Evolutionary conservation across 1,140 invertebrate species (phyloP).

Genomic region (Acromyrmex heyeri): DNA sequence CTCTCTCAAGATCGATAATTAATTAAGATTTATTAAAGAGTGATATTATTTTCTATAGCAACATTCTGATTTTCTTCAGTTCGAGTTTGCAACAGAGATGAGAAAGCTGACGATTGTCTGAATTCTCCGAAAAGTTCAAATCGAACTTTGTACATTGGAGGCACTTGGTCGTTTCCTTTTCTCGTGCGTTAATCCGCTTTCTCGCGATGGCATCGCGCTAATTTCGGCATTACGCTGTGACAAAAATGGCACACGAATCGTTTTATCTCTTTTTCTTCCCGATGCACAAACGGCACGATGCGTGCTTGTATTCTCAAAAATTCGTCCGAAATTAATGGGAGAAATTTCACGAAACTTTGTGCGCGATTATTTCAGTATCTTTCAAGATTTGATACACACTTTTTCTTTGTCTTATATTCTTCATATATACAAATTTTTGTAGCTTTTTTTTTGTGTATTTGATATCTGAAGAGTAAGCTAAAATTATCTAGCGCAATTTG

Average conservation of each 20-base stretch:
- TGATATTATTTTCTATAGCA: not conserved
- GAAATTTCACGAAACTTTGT: not conserved
- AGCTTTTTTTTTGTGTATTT: not conserved
- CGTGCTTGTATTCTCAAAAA: not conserved
- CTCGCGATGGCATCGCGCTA: conserved; percentile 46
- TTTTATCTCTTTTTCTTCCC: conserved; percentile 19
- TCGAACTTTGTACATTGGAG: not conserved
- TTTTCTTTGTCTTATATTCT: not conserved
- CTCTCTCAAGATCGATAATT: not conserved
- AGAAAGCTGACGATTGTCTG: not conserved
- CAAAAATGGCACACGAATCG: conserved; percentile 35
- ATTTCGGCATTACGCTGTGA: conserved; percentile 48
- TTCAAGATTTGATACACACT: not conserved
- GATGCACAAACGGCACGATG: conserved; percentile 10
- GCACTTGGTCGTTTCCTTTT: not conserved
- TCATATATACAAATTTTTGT: not conserved
- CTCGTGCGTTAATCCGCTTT: conserved; percentile 14
- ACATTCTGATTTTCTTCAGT: not conserved
- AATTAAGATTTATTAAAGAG: not conserved
- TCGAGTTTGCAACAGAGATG: not conserved
- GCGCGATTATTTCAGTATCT: not conserved
- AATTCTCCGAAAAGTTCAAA: not conserved
- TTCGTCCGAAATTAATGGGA: not conserved
- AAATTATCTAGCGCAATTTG: not conserved
- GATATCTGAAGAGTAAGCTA: not conserved